phyloP scores from a whole-genome alignment of 2,797 vertebrate genomes.

The Girardinus metallicus region DNA sequence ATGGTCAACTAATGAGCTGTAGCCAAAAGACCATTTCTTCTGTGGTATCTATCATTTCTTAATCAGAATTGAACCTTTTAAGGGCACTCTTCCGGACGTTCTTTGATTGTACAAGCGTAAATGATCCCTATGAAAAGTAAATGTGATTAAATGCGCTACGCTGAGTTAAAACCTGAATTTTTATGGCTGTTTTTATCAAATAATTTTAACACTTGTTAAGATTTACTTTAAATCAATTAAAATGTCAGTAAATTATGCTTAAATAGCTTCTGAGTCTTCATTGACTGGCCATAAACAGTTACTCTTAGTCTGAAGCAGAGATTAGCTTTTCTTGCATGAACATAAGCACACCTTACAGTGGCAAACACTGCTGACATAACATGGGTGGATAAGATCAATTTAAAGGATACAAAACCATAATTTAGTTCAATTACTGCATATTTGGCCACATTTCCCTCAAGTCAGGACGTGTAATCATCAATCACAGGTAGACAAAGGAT shows the following conservation, averaged over 20 bases:
- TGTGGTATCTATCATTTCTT: slow-evolving; percentile 69
- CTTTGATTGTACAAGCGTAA: slow-evolving; percentile 37
- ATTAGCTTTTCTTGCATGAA: not conserved
- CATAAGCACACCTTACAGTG: slow-evolving; percentile 19
- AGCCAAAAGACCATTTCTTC: slow-evolving; percentile 69
- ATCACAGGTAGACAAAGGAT: slow-evolving; percentile 68
- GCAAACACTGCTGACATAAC: slow-evolving; percentile 14
- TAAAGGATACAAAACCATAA: slow-evolving; percentile 61
- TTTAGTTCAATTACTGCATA: slow-evolving; percentile 77
- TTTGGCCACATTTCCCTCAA: slow-evolving; percentile 73
- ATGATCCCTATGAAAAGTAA: slow-evolving; percentile 20
- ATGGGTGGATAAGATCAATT: slow-evolving; percentile 51
- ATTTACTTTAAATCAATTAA: slow-evolving; percentile 26
- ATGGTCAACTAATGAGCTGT: slow-evolving; percentile 64
- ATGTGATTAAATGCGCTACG: not conserved
- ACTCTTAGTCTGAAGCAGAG: not conserved
- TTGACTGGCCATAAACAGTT: slow-evolving; percentile 18
- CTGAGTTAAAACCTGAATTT: slow-evolving; percentile 26
- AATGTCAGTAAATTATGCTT: slow-evolving; percentile 23
- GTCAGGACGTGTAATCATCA: slow-evolving; percentile 66
- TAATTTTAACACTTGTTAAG: slow-evolving; percentile 6
- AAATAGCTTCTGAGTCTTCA: slow-evolving; percentile 20
- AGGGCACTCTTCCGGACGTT: slow-evolving; percentile 28
- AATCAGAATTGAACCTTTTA: slow-evolving; percentile 59
- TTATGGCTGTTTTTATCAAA: slow-evolving; percentile 17